These are phyloP conservation scores for Pyrrhura leucotis DNA, from an alignment of 2,797 vertebrate genomes.

Conservation along the genomic window DNA sequence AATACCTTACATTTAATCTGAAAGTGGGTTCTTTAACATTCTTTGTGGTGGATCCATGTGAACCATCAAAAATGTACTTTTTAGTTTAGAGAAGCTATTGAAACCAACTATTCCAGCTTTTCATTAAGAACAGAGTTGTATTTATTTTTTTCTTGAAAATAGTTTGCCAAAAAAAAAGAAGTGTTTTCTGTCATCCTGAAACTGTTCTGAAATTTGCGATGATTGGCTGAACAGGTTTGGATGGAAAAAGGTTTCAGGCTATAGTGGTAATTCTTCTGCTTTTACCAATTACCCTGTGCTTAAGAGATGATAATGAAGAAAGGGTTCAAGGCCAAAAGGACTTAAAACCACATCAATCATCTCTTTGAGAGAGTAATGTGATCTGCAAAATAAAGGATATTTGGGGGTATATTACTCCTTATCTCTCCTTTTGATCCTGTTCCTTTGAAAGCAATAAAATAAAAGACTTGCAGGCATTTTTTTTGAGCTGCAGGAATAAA, in stretches of 20 bases:
- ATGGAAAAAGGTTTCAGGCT: not conserved
- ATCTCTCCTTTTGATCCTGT: not conserved
- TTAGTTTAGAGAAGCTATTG: not conserved
- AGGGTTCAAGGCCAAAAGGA: not conserved
- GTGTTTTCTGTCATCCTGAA: not conserved
- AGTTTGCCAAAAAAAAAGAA: not conserved
- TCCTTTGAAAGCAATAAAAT: not conserved
- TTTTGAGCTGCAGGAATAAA: not conserved
- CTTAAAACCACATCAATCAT: not conserved
- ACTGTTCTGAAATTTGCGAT: not conserved
- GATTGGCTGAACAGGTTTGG: not conserved
- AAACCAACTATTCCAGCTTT: not conserved
- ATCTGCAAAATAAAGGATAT: not conserved
- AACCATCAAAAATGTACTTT: not conserved
- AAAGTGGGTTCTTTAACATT: not conserved
- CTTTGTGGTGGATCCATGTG: not conserved
- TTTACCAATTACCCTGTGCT: not conserved
- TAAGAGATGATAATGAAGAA: not conserved
- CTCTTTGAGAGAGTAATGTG: not conserved
- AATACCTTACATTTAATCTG: not conserved
- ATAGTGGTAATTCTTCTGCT: not conserved
- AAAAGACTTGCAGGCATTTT: fast-evolving
- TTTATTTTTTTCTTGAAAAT: not conserved
- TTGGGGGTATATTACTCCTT: not conserved
- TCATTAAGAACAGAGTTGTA: not conserved